A percentile compares a stretch with the other conserved stretches of the same genome.
These are phyloP conservation scores for Eurystomus gularis DNA, from an alignment of 2,113 vertebrate genomes.

Conservation along the genomic window DNA sequence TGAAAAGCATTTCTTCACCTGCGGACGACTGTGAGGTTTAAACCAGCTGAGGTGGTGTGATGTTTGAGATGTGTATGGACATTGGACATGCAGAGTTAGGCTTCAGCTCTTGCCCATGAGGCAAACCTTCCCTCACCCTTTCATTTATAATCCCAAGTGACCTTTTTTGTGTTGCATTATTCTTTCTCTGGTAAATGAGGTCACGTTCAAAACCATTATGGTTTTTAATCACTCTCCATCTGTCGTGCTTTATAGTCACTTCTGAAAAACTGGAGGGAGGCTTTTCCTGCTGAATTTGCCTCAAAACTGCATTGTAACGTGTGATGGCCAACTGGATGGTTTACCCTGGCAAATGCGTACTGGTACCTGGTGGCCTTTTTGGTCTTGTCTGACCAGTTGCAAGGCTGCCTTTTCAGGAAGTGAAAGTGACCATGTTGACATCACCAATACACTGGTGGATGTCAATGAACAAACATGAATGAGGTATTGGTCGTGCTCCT, in stretches of 20 bases:
- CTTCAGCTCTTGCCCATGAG: neutral
- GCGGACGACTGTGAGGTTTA: neutral
- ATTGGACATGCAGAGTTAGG: neutral
- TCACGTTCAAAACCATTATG: slow-evolving; percentile 1
- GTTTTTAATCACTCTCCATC: slow-evolving; percentile 46
- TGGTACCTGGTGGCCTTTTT: neutral
- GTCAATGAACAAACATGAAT: fast-evolving
- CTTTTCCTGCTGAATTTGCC: neutral
- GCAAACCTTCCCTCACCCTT: neutral
- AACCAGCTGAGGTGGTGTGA: neutral
- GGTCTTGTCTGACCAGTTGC: neutral
- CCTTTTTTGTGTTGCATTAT: slow-evolving; percentile 10
- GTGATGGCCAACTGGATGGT: neutral
- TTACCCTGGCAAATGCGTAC: neutral
- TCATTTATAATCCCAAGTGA: slow-evolving; percentile 4
- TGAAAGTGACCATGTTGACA: fast-evolving
- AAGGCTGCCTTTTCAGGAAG: neutral
- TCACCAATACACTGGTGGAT: neutral
- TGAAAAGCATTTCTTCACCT: neutral
- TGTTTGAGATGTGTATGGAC: neutral
- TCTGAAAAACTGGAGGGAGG: neutral
- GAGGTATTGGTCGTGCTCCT: fast-evolving
- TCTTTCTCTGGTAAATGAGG: slow-evolving; percentile 31
- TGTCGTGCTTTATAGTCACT: neutral
- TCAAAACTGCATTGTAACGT: neutral